Conservation (phyloP, 2,797 vertebrate genomes). For the Protosalanx chinensis region DNA sequence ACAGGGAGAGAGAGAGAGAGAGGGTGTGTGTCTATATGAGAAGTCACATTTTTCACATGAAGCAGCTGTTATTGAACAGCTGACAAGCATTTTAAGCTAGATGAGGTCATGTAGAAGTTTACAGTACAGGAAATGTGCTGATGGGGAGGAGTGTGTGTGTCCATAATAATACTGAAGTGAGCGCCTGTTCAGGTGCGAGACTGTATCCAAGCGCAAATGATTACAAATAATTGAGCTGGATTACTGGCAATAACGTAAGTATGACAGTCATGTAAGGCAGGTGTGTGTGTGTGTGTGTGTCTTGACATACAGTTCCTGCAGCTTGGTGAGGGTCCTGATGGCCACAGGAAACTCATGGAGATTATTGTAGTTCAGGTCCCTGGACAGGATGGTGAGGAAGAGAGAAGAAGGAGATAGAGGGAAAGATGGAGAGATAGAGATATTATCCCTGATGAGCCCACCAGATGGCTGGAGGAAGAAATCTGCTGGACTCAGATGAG, state of each 20-base stretch:
- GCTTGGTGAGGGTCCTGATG: conserved; percentile 87
- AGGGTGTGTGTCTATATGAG: conserved; percentile 28
- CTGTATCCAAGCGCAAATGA: conserved; percentile 72
- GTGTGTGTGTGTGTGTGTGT: conserved; percentile 16
- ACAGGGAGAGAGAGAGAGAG: conserved; percentile 15
- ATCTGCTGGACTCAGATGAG: background rate
- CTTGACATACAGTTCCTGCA: conserved; percentile 92
- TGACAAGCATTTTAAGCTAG: conserved; percentile 73
- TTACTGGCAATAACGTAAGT: conserved; percentile 70
- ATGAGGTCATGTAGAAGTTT: conserved; percentile 50
- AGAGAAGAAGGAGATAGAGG: background rate
- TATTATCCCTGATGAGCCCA: conserved; percentile 16
- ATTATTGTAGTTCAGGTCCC: conserved; percentile 93
- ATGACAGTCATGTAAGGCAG: conserved; percentile 68
- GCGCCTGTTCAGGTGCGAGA: conserved; percentile 59
- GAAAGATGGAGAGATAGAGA: background rate
- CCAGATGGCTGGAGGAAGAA: conserved; percentile 2
- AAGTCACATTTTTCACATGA: conserved; percentile 58
- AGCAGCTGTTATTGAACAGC: conserved; percentile 73
- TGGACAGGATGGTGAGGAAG: conserved; percentile 54
- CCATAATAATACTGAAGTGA: conserved; percentile 20
- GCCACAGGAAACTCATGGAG: conserved; percentile 90
- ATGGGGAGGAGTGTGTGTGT: conserved; percentile 56
- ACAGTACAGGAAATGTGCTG: conserved; percentile 71
- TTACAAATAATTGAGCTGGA: conserved; percentile 74